Evolutionary conservation across 92 coral and sea anemone genomes (phyloP).

Genomic region (Metridium senile): DNA sequence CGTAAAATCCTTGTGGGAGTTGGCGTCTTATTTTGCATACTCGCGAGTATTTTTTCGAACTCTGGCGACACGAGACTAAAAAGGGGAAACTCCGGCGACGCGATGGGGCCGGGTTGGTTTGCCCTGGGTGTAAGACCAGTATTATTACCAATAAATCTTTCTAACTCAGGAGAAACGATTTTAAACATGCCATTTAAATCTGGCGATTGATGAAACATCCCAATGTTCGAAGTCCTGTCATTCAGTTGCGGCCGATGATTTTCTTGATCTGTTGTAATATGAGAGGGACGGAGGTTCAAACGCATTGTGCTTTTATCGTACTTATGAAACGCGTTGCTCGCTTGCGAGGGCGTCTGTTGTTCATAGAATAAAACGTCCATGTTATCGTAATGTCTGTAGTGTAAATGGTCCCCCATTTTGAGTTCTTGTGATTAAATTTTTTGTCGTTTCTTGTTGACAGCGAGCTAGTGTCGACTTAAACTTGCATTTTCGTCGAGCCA

Average conservation of each 20-base stretch:
- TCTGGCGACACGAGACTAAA: slow-evolving; percentile 94
- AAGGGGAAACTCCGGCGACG: slow-evolving; percentile 87
- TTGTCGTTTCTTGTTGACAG: not conserved
- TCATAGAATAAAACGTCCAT: slow-evolving; percentile 87
- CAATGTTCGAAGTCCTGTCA: slow-evolving; percentile 47
- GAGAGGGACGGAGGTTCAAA: slow-evolving; percentile 66
- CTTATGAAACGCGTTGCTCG: slow-evolving; percentile 45
- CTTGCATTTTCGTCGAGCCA: slow-evolving; percentile 42
- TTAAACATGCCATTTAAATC: slow-evolving; percentile 74
- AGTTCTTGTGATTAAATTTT: not conserved
- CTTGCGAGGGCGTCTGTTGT: slow-evolving; percentile 45
- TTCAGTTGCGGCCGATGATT: slow-evolving; percentile 49
- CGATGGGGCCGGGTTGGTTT: slow-evolving; percentile 57
- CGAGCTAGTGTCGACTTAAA: slow-evolving; percentile 12
- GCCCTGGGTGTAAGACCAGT: slow-evolving; percentile 80
- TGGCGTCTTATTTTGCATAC: slow-evolving; percentile 84
- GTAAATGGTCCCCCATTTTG: slow-evolving; percentile 77
- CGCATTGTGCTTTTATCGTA: slow-evolving; percentile 76
- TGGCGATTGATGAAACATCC: slow-evolving; percentile 68
- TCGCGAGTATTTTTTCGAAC: slow-evolving; percentile 90
- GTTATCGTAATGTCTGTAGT: slow-evolving; percentile 54
- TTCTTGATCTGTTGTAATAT: slow-evolving; percentile 64
- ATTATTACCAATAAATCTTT: slow-evolving; percentile 84
- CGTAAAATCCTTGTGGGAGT: slow-evolving; percentile 53
- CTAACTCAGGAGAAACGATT: slow-evolving; percentile 94